phyloP scores from a whole-genome alignment of 2,797 vertebrate species.

The Nothura maculosa region DNA sequence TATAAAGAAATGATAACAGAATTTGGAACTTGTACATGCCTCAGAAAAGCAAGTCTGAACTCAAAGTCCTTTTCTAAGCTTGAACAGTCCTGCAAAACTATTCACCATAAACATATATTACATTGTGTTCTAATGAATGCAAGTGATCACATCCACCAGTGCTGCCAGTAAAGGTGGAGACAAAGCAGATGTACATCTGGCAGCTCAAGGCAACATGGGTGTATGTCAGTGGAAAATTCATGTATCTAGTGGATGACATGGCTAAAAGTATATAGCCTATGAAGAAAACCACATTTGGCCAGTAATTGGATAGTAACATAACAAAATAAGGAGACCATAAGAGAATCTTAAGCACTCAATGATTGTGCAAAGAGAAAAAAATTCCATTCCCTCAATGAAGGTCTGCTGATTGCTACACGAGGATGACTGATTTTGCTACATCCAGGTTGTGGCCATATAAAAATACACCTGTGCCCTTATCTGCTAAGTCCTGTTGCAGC shows the following conservation, averaged over 20 bases:
- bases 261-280: background rate
- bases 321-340: background rate
- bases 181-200: background rate
- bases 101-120: background rate
- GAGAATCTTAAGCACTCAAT: background rate
- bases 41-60: background rate
- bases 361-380: background rate
- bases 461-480: background rate
- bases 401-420: background rate
- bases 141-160: background rate
- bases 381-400: background rate
- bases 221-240: rapidly evolving
- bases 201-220: background rate
- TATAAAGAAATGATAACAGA: background rate
- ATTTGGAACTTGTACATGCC: background rate
- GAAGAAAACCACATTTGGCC: background rate
- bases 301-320: background rate
- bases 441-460: background rate
- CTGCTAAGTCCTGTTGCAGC: background rate
- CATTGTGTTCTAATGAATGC: background rate
- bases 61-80: rapidly evolving
- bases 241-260: background rate
- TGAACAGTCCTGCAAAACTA: background rate
- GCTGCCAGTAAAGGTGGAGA: background rate
- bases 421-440: background rate